Evolutionary conservation across 2,113 vertebrate genomes (phyloP), one percentile per base, ranked within the genome.

Genomic region (Lota lota): DNA sequence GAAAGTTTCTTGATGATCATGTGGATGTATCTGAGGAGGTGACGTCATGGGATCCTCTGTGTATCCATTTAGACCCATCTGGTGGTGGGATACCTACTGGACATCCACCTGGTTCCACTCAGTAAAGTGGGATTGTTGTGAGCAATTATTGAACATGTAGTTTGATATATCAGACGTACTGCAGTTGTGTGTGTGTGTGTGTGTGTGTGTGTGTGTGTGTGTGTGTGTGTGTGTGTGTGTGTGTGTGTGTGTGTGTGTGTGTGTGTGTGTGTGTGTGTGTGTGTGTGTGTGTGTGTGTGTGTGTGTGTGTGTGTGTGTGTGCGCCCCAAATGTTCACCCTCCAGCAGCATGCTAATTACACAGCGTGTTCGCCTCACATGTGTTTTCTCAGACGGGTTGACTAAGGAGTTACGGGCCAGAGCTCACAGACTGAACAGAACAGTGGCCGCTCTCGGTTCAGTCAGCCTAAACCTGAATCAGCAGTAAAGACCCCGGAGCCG

Each of bases 301-400:
- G 21, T 66, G 64, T 56, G 61, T 56, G 5, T 60, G 19, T 73
- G 36, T 11, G 12, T 24, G 22, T 72, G 17, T 15, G n/a, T 21
- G 28, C 3, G 60, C n/a, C 28, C 28, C 3, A 33, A 33, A 3
- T 47, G 10, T 47, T 14, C 40, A 10, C 40, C 28, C 40, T 47
- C 40, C 40, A 47, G 40, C 11, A 14, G 40, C 40, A 47, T 14
- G 10, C 40, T 47, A 11, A 47, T 47, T 47, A 47, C 40, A 47
- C 40, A 47, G 40, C 40, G 7, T 10, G 22, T 22, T 28, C 24
- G 40, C 24, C 7, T 7, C 28, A 19, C 63, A 80, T 82, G 69
- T 84, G 82, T 82, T 85, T 69, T 70, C 64, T 77, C 67, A 50
- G 65, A 64, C 40, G 75, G 60, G 36, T 58, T 50, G 74, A 79